Base-by-base conservation (phyloP, 2,113 vertebrate species). In the Brienomyrus brachyistius region DNA sequence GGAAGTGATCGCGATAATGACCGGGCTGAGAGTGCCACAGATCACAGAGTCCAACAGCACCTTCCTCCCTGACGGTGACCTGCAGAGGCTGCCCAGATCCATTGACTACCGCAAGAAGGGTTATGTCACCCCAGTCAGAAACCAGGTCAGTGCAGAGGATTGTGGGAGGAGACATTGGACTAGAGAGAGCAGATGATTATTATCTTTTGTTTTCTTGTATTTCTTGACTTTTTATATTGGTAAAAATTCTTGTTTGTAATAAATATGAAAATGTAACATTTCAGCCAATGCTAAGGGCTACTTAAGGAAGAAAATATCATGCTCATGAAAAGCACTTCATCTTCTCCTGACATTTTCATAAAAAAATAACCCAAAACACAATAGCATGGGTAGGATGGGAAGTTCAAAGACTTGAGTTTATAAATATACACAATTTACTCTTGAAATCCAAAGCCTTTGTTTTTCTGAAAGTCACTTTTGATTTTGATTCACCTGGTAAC, bases 21-120 rank as follows among this genome's bases (percentile, higher is more conserved):
- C n/a, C n/a, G n/a, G n/a, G n/a, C n/a, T n/a, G n/a, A n/a, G n/a
- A n/a, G n/a, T n/a, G n/a, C n/a, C n/a, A n/a, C n/a, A n/a, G n/a
- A n/a, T n/a, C n/a, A n/a, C 1, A 4, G 93, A 91, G 0, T 92
- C 2, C 0, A 94, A 1, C 91, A 96, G 97, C 1, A 95, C 96
- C 1, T 96, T 95, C 0, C 90, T 95, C 15, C 95, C 95, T 0
- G 87, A 95, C 27, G 93, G 94, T 0, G 89, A 92, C 6, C 92
- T 95, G 92, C 91, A 90, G 94, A 93, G 43, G 0, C 91, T 96
- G 1, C 98, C 98, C 0, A 96, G 96, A 3, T 91, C 94, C 0
- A 0, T 99, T 5, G 98, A 99, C 94, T 99, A 98, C 94, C 96
- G 98, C 86, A 98, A 95, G 93, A 97, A 97, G 83, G 97, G 97